These are phyloP conservation scores for Columba janthina DNA, from an alignment of 2,113 vertebrate genomes.

Conservation along the genomic window DNA sequence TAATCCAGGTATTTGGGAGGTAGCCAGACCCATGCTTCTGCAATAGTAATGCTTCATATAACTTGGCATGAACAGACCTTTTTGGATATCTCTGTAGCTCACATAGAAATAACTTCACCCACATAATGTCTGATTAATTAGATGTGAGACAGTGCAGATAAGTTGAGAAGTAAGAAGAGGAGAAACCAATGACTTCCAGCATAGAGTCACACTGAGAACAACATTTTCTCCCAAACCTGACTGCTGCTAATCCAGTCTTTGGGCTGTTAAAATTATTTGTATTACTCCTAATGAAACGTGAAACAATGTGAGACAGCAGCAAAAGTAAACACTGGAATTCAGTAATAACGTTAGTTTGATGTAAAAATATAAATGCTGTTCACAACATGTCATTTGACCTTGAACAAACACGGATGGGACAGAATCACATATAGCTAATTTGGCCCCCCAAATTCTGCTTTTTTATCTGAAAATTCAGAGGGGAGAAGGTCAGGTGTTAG, in stretches of 20 bases:
- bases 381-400: neutral
- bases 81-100: neutral
- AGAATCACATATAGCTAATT: neutral
- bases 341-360: neutral
- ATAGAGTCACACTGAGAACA: neutral
- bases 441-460: neutral
- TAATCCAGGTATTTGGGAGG: neutral
- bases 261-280: neutral
- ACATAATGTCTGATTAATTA: conserved; percentile 14
- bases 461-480: neutral
- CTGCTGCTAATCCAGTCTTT: neutral
- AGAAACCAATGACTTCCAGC: neutral
- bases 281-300: neutral
- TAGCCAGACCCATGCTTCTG: neutral
- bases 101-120: conserved; percentile 15
- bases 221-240: neutral
- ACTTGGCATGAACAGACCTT: conserved; percentile 9
- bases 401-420: neutral
- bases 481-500: neutral
- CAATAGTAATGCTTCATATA: neutral
- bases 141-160: neutral
- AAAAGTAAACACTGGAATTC: neutral
- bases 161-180: neutral
- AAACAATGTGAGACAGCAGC: neutral
- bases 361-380: neutral